Percentiles rank a stretch among this genome's conserved stretches.
Evolutionary conservation across 1,140 invertebrate species (phyloP).

Genomic region (Venustaconcha ellipsiformis): DNA sequence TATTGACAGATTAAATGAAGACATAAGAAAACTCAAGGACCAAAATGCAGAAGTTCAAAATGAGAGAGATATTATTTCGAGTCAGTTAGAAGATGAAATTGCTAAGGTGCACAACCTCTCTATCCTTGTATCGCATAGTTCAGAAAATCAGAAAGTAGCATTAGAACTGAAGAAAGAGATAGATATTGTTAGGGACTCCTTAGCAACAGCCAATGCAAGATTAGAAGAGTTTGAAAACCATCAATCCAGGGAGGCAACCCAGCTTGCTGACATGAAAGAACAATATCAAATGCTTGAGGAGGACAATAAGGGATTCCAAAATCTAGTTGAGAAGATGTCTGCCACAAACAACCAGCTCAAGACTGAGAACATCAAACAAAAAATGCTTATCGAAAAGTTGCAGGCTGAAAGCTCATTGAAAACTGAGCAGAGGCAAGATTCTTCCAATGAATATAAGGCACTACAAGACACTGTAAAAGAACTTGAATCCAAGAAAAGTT

Average conservation of each 20-base stretch:
- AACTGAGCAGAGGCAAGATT: neutral
- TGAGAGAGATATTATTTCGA: no score
- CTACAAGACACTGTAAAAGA: slow-evolving; percentile 25
- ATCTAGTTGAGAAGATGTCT: slow-evolving; percentile 65
- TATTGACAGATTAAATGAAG: no score
- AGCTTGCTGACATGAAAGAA: slow-evolving; percentile 49
- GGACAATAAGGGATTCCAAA: slow-evolving; percentile 83
- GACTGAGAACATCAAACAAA: slow-evolving; percentile 27
- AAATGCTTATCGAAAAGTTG: slow-evolving; percentile 30
- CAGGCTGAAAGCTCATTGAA: slow-evolving; percentile 10
- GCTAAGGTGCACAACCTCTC: no score
- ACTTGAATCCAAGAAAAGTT: slow-evolving; percentile 46
- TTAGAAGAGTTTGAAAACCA: slow-evolving; percentile 20
- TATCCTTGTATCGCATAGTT: slow-evolving; percentile 9
- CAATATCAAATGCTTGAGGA: slow-evolving; percentile 79
- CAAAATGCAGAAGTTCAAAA: no score
- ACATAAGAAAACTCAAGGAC: no score
- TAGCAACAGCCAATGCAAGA: slow-evolving; percentile 14
- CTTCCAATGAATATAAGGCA: slow-evolving; percentile 1
- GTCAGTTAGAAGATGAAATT: no score
- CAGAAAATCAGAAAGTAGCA: slow-evolving; percentile 13
- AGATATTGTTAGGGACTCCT: slow-evolving; percentile 10
- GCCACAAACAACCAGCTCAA: slow-evolving; percentile 70
- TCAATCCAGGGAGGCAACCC: slow-evolving; percentile 23
- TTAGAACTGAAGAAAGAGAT: slow-evolving; percentile 9